These are phyloP conservation scores for Holacanthus passer DNA, from an alignment of 2,113 vertebrate genomes.

Conservation along the genomic window DNA sequence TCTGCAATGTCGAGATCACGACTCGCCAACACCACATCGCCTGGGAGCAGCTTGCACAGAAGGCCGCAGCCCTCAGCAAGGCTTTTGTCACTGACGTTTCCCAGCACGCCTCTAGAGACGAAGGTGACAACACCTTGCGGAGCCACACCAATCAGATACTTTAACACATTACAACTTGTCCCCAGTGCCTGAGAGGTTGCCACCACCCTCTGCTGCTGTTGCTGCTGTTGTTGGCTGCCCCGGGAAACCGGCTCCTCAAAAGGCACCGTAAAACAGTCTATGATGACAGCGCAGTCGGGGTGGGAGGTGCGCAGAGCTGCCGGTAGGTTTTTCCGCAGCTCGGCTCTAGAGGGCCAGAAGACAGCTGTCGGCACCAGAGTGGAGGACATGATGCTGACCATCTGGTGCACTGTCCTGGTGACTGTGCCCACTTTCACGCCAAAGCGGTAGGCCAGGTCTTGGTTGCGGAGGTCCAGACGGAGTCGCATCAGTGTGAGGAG, in stretches of 20 bases:
- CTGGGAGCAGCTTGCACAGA: conserved; percentile 82
- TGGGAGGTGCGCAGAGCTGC: conserved; percentile 72
- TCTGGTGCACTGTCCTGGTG: conserved; percentile 79
- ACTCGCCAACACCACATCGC: conserved; percentile 79
- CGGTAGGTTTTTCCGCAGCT: conserved; percentile 84
- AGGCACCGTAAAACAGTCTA: conserved; percentile 83
- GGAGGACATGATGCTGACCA: conserved; percentile 84
- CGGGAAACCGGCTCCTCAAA: conserved; percentile 74
- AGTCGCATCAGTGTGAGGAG: conserved; percentile 85
- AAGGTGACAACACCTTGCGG: conserved; percentile 85
- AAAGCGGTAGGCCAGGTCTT: conserved; percentile 85
- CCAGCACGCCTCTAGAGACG: conserved; percentile 79
- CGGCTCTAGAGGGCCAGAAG: conserved; percentile 84
- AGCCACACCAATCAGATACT: conserved; percentile 84
- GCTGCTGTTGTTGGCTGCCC: conserved; percentile 55
- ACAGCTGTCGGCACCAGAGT: conserved; percentile 83
- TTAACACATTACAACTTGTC: conserved; percentile 64
- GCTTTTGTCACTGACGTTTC: conserved; percentile 78
- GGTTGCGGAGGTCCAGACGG: conserved; percentile 83
- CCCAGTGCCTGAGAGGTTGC: conserved; percentile 11
- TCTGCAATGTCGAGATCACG: conserved; percentile 76
- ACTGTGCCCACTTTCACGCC: conserved; percentile 81
- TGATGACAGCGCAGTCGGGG: conserved; percentile 84
- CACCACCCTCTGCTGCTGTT: conserved; percentile 28
- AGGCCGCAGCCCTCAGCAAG: conserved; percentile 82